Evolutionary conservation across 2,888 invertebrate species (phyloP).

Genomic region (Sinhomidia bicolor): DNA sequence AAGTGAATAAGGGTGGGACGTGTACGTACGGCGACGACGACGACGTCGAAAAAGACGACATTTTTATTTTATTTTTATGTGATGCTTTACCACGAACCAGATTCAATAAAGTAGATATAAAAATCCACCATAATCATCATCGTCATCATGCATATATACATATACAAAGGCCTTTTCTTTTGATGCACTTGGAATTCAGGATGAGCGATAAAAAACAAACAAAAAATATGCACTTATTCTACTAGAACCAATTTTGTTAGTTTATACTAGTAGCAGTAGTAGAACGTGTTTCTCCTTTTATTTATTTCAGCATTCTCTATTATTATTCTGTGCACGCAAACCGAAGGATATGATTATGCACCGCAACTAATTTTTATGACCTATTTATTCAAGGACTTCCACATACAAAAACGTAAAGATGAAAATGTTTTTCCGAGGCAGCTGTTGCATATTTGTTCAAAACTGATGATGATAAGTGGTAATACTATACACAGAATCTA

Average conservation of each 20-base stretch:
- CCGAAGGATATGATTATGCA: conserved; percentile 68
- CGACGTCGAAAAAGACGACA: neutral
- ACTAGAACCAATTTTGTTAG: neutral
- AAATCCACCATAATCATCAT: too few relatives aligned
- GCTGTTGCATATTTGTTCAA: conserved; percentile 23
- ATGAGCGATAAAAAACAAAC: neutral
- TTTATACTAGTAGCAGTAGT: too few relatives aligned
- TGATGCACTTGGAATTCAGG: neutral
- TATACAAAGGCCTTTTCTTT: too few relatives aligned
- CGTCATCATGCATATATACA: neutral
- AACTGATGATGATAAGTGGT: conserved; percentile 2
- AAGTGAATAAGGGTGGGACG: neutral
- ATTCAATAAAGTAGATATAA: neutral
- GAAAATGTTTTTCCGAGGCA: neutral
- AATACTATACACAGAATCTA: too few relatives aligned
- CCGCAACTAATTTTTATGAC: conserved; percentile 68
- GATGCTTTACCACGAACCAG: neutral
- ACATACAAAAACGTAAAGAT: neutral
- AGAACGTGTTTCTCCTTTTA: too few relatives aligned
- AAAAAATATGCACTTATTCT: conserved; percentile 2
- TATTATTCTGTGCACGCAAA: conserved; percentile 56
- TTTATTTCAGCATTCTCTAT: too few relatives aligned
- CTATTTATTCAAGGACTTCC: conserved; percentile 67
- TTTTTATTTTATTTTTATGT: neutral
- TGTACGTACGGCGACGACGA: neutral